A percentile compares a stretch with the other conserved stretches of the same genome.
Evolutionary conservation across 2,888 invertebrate species (phyloP).

Genomic region (Perithous albicinctus): DNA sequence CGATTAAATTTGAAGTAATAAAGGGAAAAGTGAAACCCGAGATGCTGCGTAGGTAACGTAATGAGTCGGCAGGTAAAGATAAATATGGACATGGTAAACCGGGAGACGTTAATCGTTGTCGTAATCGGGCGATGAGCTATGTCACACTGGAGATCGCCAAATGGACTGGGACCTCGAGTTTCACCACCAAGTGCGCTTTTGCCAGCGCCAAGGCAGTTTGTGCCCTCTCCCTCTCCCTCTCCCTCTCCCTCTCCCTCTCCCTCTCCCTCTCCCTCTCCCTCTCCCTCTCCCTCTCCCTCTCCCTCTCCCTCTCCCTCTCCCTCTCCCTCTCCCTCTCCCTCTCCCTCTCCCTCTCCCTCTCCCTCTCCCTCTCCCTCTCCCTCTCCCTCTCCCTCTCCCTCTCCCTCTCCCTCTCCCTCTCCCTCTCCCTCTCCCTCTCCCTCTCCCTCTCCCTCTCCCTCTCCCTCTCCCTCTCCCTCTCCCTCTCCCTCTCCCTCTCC

Average conservation of each 20-base stretch:
- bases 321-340: not conserved
- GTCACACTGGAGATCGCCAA: conserved; percentile 1
- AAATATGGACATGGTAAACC: conserved; percentile 37
- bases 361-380: not conserved
- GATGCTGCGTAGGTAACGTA: not conserved
- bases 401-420: not conserved
- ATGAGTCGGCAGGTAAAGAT: conserved; percentile 23
- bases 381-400: too few species aligned
- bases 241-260: not conserved
- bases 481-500: not conserved
- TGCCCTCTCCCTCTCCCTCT: not conserved
- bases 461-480: not conserved
- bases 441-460: not conserved
- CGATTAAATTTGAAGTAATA: not conserved
- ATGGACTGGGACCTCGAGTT: conserved; percentile 39
- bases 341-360: not conserved
- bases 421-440: not conserved
- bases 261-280: not conserved
- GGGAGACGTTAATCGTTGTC: conserved; percentile 47
- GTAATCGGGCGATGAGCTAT: conserved; percentile 4
- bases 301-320: not conserved
- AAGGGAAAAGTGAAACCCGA: not conserved
- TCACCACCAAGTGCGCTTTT: conserved; percentile 30
- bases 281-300: not conserved
- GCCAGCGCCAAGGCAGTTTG: not conserved